Base-by-base conservation (phyloP, 2,113 vertebrate genomes). In the Myanophis thanlyinensis region DNA sequence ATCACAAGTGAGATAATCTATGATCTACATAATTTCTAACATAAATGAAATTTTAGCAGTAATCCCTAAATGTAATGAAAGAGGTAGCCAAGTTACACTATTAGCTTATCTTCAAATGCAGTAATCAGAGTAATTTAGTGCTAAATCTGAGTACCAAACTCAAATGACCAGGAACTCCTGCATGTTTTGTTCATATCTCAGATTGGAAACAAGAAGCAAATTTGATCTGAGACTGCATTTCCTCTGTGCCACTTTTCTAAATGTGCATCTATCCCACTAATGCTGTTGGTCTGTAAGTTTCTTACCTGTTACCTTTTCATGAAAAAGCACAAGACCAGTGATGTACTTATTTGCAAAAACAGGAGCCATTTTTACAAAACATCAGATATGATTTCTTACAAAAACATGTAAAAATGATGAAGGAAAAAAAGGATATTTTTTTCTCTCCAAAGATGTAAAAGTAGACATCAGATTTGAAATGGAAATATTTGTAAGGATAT, bases 21-120 rank as follows among this genome's bases (percentile, higher is more conserved):
- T 85, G 59, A 91, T 95, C 87, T 51, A 90, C 93, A 90, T 46
- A 25, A 44, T 90, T 59, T 87, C 89, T 91, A 84, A 53, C 27
- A 27, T 49, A 84, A 94, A 53, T 93, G 94, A 94, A 35, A 11
- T 91, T 94, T 95, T 90, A 93, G 59, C 52, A 53, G 46, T 47
- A n/a, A 49, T 44, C 22, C 30, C n/a, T 46, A 84, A 25, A 22
- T 46, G 9, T 51, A 84, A 13, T 20, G 23, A 73, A 90, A 94
- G 89, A 49, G n/a, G 13, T 89, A 67, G 92, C 90, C 88, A 93
- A 92, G 89, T 3, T 15, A 51, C 7, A 49, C 9, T 23, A 51
- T 9, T 52, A 53, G 12, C 15, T 53, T 90, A 52, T 9, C 23
- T 90, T 85, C 35, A 51, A 25, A 25, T 85, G 35, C 80, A 35